phyloP scores from a whole-genome alignment of 2,888 invertebrate genomes.

The Drosophila putrida region DNA sequence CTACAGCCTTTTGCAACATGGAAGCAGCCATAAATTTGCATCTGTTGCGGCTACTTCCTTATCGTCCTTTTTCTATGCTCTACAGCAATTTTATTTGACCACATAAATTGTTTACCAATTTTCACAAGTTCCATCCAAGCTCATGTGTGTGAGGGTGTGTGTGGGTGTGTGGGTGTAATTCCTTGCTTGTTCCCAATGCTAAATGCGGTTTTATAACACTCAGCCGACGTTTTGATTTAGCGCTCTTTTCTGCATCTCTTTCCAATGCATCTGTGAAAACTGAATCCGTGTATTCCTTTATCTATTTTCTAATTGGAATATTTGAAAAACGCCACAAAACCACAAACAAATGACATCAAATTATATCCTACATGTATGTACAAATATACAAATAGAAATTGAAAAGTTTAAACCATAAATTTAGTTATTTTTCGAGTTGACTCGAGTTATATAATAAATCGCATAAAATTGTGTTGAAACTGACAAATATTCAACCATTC shows the following conservation, averaged over 20 bases:
- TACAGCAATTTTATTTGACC: slow-evolving; percentile 74
- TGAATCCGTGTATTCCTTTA: slow-evolving; percentile 4
- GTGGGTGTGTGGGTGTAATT: slow-evolving; percentile 30
- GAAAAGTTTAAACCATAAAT: background rate
- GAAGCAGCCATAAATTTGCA: slow-evolving; percentile 67
- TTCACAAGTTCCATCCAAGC: slow-evolving; percentile 61
- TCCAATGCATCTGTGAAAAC: slow-evolving; percentile 9
- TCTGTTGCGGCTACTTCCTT: slow-evolving; percentile 56
- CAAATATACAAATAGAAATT: background rate
- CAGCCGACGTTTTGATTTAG: slow-evolving; percentile 64
- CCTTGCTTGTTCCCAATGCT: slow-evolving; percentile 57
- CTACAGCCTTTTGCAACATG: slow-evolving; percentile 49
- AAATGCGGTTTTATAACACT: slow-evolving; percentile 65
- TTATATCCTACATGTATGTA: background rate
- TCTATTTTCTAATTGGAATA: slow-evolving; percentile 54
- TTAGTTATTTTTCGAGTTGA: background rate
- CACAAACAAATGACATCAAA: slow-evolving; percentile 23
- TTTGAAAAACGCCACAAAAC: slow-evolving; percentile 38
- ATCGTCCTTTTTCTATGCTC: slow-evolving; percentile 28
- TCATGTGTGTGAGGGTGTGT: slow-evolving; percentile 10
- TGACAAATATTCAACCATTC: background rate
- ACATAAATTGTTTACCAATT: slow-evolving; percentile 81
- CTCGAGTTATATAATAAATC: slow-evolving; percentile 1
- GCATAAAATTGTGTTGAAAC: background rate
- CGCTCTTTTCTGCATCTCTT: slow-evolving; percentile 19